Conservation (phyloP, 2,113 vertebrate species). For the Riparia riparia region DNA sequence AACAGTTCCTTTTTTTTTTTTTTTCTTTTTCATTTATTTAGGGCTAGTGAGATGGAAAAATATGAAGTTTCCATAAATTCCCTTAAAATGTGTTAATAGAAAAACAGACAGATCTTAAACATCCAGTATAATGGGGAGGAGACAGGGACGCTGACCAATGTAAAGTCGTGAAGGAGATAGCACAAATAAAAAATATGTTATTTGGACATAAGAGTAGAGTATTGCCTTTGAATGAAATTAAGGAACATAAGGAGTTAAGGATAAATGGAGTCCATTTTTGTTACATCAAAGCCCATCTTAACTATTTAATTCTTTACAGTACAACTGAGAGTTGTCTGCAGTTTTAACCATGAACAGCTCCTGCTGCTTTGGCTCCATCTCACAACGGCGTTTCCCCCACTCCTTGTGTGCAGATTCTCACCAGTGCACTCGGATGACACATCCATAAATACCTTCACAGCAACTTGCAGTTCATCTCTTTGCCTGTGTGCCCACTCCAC, state of each 20-base stretch:
- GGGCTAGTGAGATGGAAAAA: not conserved
- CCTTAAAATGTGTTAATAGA: not conserved
- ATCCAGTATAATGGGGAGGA: not conserved
- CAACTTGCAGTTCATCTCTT: not conserved
- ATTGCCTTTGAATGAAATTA: not conserved
- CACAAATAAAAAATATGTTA: not conserved
- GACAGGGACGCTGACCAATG: not conserved
- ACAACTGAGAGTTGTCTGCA: not conserved
- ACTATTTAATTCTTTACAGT: not conserved
- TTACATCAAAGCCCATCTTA: not conserved
- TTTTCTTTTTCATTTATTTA: not conserved
- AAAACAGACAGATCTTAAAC: not conserved
- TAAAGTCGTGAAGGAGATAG: not conserved
- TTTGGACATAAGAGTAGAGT: not conserved
- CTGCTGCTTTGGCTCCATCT: not conserved
- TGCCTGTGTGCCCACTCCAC: not conserved
- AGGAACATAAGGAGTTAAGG: not conserved
- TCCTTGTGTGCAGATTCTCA: not conserved
- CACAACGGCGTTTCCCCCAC: not conserved
- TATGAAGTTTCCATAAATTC: not conserved
- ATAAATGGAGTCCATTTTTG: not conserved
- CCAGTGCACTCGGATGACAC: not conserved
- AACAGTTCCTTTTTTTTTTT: not conserved
- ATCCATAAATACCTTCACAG: not conserved
- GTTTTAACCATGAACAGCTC: not conserved